phyloP scores from a whole-genome alignment of 2,888 invertebrate species.

The Lottia scabra region DNA sequence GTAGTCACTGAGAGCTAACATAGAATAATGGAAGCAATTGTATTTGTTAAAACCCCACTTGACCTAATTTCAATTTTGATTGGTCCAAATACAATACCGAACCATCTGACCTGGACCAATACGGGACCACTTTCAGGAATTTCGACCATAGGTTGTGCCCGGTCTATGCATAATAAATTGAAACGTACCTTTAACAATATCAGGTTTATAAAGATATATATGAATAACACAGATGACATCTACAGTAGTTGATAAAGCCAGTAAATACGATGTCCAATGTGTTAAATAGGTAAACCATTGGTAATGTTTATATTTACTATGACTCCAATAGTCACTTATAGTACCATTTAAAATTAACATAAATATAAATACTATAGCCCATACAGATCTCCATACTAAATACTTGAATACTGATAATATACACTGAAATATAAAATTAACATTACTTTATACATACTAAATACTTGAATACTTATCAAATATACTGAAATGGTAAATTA shows the following conservation, averaged over 20 bases:
- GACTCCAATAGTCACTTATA: not conserved
- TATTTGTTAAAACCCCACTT: too few relatives aligned
- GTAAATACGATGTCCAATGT: not conserved
- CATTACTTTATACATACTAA: not conserved
- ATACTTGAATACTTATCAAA: too few relatives aligned
- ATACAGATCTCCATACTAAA: not conserved
- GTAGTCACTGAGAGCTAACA: too few relatives aligned
- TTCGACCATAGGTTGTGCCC: too few relatives aligned
- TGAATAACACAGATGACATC: not conserved
- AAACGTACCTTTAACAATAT: not conserved
- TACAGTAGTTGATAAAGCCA: not conserved
- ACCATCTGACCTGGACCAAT: too few relatives aligned
- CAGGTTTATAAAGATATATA: not conserved
- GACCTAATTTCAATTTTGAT: too few relatives aligned
- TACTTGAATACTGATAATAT: not conserved
- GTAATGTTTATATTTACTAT: not conserved
- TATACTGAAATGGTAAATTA: too few relatives aligned
- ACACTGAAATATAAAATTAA: not conserved
- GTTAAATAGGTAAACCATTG: conserved; percentile 3
- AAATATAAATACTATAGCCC: not conserved
- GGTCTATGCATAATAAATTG: too few relatives aligned
- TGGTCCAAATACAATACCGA: too few relatives aligned
- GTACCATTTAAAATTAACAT: not conserved
- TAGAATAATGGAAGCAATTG: too few relatives aligned
- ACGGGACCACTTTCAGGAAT: too few relatives aligned